Conservation (phyloP, 1,140 invertebrate species). For the Pachypeltis micranthus region DNA sequence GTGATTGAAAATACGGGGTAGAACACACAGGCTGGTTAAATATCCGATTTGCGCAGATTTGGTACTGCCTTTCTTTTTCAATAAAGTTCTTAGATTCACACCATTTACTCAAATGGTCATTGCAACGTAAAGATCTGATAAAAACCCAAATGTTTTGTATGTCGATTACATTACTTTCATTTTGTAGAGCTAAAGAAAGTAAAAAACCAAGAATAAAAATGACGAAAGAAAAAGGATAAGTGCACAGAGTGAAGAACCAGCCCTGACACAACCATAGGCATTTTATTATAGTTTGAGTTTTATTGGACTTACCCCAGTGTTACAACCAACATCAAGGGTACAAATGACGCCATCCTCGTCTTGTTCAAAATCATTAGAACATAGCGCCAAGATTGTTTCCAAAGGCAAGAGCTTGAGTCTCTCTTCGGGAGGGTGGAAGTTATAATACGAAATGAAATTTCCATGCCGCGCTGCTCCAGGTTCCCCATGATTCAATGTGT, state of each 20-base stretch:
- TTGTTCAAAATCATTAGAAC: conserved; percentile 29
- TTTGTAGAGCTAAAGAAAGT: no score
- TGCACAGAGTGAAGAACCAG: conserved; percentile 13
- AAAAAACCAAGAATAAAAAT: no score
- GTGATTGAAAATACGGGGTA: no score
- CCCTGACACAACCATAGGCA: neutral
- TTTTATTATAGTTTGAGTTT: neutral
- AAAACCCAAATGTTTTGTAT: neutral
- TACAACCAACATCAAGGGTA: conserved; percentile 66
- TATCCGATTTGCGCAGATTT: no score
- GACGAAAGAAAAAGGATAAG: no score
- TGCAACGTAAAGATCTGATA: neutral
- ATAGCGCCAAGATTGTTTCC: conserved; percentile 41
- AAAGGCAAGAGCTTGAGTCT: conserved; percentile 49
- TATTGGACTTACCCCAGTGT: conserved; percentile 47
- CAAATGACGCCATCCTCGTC: conserved; percentile 34
- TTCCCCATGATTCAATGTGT: no score
- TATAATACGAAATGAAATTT: conserved; percentile 78
- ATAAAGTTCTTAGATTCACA: no score
- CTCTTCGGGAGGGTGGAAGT: conserved; percentile 57
- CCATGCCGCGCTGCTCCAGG: conserved; percentile 63
- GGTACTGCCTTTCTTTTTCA: no score
- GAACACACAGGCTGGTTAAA: no score
- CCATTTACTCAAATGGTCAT: no score
- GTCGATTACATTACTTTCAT: neutral